Base-by-base conservation (phyloP, 1,140 invertebrate genomes). In the Papilio helenus region DNA sequence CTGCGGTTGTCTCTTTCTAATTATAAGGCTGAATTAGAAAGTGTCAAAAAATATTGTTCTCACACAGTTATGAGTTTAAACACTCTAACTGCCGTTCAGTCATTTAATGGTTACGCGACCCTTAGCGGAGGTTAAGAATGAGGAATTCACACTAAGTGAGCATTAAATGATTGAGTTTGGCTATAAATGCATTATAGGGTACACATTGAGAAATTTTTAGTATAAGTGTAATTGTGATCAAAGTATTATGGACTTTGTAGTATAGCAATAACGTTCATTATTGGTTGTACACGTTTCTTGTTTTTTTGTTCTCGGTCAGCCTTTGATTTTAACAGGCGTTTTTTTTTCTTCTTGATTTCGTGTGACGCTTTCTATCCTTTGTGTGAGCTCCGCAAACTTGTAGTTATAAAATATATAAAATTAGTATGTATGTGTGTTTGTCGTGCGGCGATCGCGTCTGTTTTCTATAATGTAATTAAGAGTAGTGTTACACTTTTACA, bases 21-120 rank as follows among this genome's bases (percentile, higher is more conserved):
- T 92, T 90, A 83, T 91, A 94, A 94, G 92, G 92, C 92, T 94
- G 92, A 89, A 92, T 94, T 93, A 92, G 92, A 93, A 94, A 94
- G 90, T 92, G 90, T 92, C 89, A 92, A 90, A 88, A 80, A 82
- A 82, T 82, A 86, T 83, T 78, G 80, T 79, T 81, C 61, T 68
- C 26, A 34, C 1, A 68, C 26, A 68, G 23, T 72, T 85, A 81
- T 78, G 81, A 72, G 83, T 85, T 81, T 81, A 82, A 81, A 81
- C 78, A 81, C 82, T 85, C 81, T 77, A 85, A 55, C 51, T 55
- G 18, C n/a, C n/a, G 18, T 18, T 55, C 51, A 20, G 51, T 55
- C 8, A 55, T 20, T 55, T 55, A 55, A 18, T 55, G n/a, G 1
- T 55, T n/a, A 55, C 8, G 18, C n/a, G 51, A 55, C 18, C 7